Evolutionary conservation across 2,113 vertebrate species (phyloP), one percentile per base, ranked within the genome.

Genomic region (Myrmophylax atrothorax): DNA sequence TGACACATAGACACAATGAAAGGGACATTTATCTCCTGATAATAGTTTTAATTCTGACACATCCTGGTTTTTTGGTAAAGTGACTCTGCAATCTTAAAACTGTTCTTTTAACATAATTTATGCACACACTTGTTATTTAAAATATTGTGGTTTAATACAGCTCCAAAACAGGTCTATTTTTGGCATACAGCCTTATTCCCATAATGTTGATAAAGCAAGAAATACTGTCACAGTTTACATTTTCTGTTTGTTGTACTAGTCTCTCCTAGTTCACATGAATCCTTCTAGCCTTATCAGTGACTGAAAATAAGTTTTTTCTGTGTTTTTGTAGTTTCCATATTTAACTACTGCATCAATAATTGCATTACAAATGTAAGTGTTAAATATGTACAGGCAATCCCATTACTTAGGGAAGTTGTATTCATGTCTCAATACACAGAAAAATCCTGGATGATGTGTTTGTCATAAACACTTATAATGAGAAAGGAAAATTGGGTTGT

Each of bases 341-440:
- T 96, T 89, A 96, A 95, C 42, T 52, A 77, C 18, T 91, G 22
- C 75, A 94, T 88, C 94, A 74, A 74, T 96, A 93, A 93, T 55
- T 83, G 55, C 64, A 79, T 87, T 94, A 90, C 42, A 84, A 91
- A 79, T 74, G 31, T 76, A 82, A 53, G 58, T 80, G 59, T 80
- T 85, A 94, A 90, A 50, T 77, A 56, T 37, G 22, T 69, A 83
- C 42, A 70, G 50, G 53, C 46, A 93, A 91, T 85, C 55, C 42
- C 72, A 80, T 96, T 94, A 88, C 42, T 77, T 88, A 90, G 69
- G 38, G 70, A 91, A 74, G 35, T 35, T 47, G 18, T 56, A 83
- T 87, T 87, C 42, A 47, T 84, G 42, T 66, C 70, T 76, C 33
- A 33, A 63, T 59, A 42, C 18, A 67, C 25, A 91, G 70, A 96